These are phyloP conservation scores for Leptinotarsa tumamoca DNA, from an alignment of 2,888 invertebrate species.

Conservation along the genomic window DNA sequence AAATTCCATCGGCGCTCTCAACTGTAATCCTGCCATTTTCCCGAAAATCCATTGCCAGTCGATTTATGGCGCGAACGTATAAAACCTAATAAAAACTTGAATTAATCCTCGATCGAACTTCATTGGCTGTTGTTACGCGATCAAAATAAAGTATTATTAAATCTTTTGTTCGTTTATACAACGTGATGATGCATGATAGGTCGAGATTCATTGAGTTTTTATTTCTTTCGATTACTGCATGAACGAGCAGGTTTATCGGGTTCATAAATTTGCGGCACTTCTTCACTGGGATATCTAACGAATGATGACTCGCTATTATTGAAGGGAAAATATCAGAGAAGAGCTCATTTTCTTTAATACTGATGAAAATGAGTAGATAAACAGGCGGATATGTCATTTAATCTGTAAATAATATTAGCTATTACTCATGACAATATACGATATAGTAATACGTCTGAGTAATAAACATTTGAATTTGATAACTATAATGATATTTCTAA, in stretches of 20 bases:
- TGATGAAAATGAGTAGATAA: not conserved
- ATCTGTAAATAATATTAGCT: not conserved
- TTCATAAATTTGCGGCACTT: constrained; percentile 39
- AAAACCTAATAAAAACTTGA: constrained; percentile 29
- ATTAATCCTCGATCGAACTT: constrained; percentile 33
- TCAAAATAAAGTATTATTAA: constrained; percentile 39
- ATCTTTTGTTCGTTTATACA: constrained; percentile 41
- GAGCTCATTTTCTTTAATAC: not conserved
- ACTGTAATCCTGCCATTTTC: constrained; percentile 3
- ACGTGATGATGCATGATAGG: constrained; percentile 36
- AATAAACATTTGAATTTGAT: too few relatives aligned
- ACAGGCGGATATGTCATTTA: not conserved
- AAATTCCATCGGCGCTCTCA: constrained; percentile 27
- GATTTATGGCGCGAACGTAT: constrained; percentile 32
- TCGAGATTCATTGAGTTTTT: constrained; percentile 37
- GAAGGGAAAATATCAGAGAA: not conserved
- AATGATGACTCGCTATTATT: not conserved
- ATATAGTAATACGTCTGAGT: too few relatives aligned
- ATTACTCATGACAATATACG: too few relatives aligned
- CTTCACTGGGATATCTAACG: constrained; percentile 34
- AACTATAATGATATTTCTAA: too few relatives aligned
- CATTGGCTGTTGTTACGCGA: constrained; percentile 34
- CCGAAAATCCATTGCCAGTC: constrained; percentile 24
- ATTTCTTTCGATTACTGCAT: constrained; percentile 35
- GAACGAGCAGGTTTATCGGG: constrained; percentile 39